These are phyloP conservation scores for Sphenopsis melanotis DNA, from an alignment of 2,797 vertebrate genomes.

Conservation along the genomic window DNA sequence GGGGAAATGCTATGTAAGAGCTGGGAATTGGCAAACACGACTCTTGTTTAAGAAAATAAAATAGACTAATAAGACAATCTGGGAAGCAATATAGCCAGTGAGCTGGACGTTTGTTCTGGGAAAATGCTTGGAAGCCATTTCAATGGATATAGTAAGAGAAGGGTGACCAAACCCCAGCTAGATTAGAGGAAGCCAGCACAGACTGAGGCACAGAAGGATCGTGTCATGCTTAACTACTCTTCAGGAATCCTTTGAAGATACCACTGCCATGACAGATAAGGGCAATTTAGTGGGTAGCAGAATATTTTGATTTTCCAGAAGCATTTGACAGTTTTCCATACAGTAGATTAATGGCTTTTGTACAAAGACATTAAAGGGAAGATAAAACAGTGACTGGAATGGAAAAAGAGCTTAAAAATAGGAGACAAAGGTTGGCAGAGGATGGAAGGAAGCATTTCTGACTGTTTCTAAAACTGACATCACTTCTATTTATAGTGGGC, in stretches of 20 bases:
- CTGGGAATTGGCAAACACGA: neutral
- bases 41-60: slow-evolving; percentile 27
- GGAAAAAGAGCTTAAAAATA: slow-evolving; percentile 48
- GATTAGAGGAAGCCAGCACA: slow-evolving; percentile 20
- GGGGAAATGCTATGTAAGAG: neutral
- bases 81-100: neutral
- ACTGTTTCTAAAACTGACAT: slow-evolving; percentile 7
- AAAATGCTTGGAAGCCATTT: slow-evolving; percentile 11
- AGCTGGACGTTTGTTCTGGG: slow-evolving; percentile 4
- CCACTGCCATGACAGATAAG: slow-evolving; percentile 58
- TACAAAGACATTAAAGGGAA: slow-evolving; percentile 39
- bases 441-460: slow-evolving; percentile 29
- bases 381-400: slow-evolving; percentile 29
- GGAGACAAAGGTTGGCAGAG: slow-evolving; percentile 20
- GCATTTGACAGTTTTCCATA: slow-evolving; percentile 37
- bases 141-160: slow-evolving; percentile 4
- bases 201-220: slow-evolving; percentile 40
- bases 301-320: slow-evolving; percentile 64
- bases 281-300: slow-evolving; percentile 58
- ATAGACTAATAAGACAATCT: neutral
- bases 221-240: slow-evolving; percentile 37
- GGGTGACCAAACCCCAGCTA: neutral
- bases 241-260: slow-evolving; percentile 68
- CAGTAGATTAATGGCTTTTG: slow-evolving; percentile 54
- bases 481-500: slow-evolving; percentile 21